phyloP scores from a whole-genome alignment of 1,140 invertebrate species.

The Scaptomyza hsui region DNA sequence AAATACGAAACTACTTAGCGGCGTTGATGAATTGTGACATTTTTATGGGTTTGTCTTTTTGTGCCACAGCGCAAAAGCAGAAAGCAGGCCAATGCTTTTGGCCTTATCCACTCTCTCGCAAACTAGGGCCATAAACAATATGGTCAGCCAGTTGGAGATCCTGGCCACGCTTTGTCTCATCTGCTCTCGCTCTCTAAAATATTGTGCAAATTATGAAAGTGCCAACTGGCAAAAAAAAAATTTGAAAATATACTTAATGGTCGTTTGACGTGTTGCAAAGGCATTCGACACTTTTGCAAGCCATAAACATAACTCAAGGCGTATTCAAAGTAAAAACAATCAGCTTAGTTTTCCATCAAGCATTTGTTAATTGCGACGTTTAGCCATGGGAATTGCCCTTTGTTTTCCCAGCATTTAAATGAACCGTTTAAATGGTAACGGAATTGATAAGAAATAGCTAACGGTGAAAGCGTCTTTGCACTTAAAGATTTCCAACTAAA shows the following conservation, averaged over 20 bases:
- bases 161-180: conserved; percentile 1
- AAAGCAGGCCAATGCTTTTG: conserved; percentile 34
- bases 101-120: conserved; percentile 50
- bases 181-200: conserved; percentile 9
- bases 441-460: conserved; percentile 34
- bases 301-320: conserved; percentile 56
- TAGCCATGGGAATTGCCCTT: conserved; percentile 15
- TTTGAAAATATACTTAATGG: conserved; percentile 46
- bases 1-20: conserved; percentile 62
- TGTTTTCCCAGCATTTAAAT: conserved; percentile 45
- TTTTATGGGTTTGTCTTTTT: conserved; percentile 69
- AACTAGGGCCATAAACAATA: conserved; percentile 46
- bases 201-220: conserved; percentile 50
- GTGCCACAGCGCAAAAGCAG: conserved; percentile 9
- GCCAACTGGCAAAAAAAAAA: conserved; percentile 8
- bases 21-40: conserved; percentile 70
- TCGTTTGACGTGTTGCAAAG: conserved; percentile 50
- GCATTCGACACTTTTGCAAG: conserved; percentile 43
- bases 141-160: conserved; percentile 34
- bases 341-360: conserved; percentile 14
- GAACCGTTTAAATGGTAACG: conserved; percentile 23
- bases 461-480: conserved; percentile 35
- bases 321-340: conserved; percentile 41
- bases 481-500: background rate
- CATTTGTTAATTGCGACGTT: conserved; percentile 10